phyloP scores from a whole-genome alignment of 2,113 vertebrate genomes.

The Pluvianellus socialis region DNA sequence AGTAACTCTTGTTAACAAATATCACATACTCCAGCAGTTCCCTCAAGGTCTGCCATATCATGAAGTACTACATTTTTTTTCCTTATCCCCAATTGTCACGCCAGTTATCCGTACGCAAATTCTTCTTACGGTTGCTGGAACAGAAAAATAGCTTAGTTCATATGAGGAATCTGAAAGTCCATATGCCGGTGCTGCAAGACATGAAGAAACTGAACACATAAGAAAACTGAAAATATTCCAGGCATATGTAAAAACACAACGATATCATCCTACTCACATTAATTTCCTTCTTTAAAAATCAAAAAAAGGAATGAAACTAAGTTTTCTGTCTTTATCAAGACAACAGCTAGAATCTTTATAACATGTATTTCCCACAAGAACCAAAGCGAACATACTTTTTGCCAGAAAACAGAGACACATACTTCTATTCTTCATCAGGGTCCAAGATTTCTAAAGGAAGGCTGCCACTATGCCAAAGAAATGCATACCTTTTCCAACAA shows the following conservation, averaged over 20 bases:
- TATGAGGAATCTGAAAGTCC: background rate
- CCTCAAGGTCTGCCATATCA: background rate
- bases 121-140: background rate
- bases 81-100: background rate
- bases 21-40: background rate
- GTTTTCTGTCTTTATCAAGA: background rate
- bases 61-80: background rate
- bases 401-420: background rate
- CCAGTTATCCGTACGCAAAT: background rate
- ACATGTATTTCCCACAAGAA: background rate
- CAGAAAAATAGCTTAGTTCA: background rate
- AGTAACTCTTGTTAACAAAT: background rate
- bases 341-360: background rate
- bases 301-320: background rate
- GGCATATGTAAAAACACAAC: background rate
- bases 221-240: background rate
- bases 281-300: background rate
- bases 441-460: background rate
- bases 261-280: background rate
- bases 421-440: background rate
- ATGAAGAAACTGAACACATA: background rate
- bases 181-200: background rate
- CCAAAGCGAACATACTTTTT: background rate
- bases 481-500: background rate
- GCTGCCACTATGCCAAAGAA: background rate